Percentiles rank a stretch among this genome's conserved stretches.
phyloP scores from a whole-genome alignment of 2,113 vertebrate genomes.

The Hepsetus odoe region DNA sequence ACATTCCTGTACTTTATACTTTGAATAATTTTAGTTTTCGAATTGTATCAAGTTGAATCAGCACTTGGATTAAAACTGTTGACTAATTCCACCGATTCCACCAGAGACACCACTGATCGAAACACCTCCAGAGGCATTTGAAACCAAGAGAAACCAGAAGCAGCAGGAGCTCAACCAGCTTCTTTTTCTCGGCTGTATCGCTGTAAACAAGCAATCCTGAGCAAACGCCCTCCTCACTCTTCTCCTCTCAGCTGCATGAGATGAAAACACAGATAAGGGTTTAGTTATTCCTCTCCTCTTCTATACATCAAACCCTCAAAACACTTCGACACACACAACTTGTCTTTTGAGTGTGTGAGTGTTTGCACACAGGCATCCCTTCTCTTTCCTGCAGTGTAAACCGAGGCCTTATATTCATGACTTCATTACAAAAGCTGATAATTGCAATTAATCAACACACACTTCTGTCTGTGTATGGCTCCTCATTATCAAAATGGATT shows the following conservation, averaged over 20 bases:
- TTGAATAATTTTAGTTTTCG: no score
- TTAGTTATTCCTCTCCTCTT: slow-evolving; percentile 20
- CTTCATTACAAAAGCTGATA: slow-evolving; percentile 54
- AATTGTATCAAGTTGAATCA: no score
- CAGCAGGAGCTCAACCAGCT: neutral
- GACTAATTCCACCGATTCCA: neutral
- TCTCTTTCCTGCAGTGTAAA: slow-evolving; percentile 32
- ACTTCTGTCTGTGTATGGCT: slow-evolving; percentile 30
- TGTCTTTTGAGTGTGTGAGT: neutral
- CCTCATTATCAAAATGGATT: slow-evolving; percentile 41
- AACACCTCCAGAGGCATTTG: neutral
- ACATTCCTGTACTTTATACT: no score
- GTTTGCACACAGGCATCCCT: slow-evolving; percentile 1
- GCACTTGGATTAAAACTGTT: neutral
- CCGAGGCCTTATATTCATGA: slow-evolving; percentile 50
- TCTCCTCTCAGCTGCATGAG: slow-evolving; percentile 28
- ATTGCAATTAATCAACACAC: slow-evolving; percentile 51
- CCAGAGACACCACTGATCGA: neutral
- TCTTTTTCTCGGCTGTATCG: neutral
- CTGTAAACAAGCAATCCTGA: slow-evolving; percentile 32
- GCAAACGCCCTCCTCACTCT: slow-evolving; percentile 18
- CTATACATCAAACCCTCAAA: slow-evolving; percentile 51
- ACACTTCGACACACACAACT: slow-evolving; percentile 5
- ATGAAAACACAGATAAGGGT: slow-evolving; percentile 44
- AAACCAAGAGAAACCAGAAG: neutral